Conservation (phyloP, 2,797 vertebrate species). For the Remorina albescens region DNA sequence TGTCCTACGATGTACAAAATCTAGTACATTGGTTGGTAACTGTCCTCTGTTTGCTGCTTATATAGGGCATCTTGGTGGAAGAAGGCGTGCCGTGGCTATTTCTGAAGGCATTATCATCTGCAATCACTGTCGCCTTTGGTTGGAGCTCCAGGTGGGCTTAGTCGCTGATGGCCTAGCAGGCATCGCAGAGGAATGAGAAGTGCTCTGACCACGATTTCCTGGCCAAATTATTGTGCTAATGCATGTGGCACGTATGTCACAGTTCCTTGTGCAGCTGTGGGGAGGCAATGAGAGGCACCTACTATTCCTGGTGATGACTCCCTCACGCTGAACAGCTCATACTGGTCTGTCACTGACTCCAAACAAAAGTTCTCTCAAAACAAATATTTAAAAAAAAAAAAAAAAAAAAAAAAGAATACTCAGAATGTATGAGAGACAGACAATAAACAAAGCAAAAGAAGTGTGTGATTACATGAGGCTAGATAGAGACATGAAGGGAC, state of each 20-base stretch:
- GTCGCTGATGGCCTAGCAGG: constrained; percentile 27
- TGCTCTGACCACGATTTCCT: constrained; percentile 42
- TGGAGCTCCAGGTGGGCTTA: constrained; percentile 25
- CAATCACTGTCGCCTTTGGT: constrained; percentile 37
- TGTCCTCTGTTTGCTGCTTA: constrained; percentile 21
- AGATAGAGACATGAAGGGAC: constrained; percentile 42
- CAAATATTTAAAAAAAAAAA: too few relatives aligned
- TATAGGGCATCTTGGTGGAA: constrained; percentile 37
- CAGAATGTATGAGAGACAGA: too few relatives aligned
- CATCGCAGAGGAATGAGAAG: constrained; percentile 18
- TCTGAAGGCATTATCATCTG: constrained; percentile 37
- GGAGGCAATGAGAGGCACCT: constrained; percentile 4
- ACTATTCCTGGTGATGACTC: constrained; percentile 2
- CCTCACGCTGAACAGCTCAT: constrained; percentile 24
- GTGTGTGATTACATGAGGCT: constrained; percentile 41
- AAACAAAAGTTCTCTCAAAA: not conserved
- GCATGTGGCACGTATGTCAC: constrained; percentile 48
- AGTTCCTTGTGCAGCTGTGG: constrained; percentile 29
- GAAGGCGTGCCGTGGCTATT: constrained; percentile 7
- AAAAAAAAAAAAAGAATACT: too few relatives aligned
- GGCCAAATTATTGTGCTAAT: constrained; percentile 45
- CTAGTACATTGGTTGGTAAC: constrained; percentile 18
- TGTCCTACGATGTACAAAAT: constrained; percentile 17
- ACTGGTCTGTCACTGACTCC: constrained; percentile 4
- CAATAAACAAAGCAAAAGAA: constrained; percentile 36